Conservation (phyloP, 1,140 invertebrate species). For the Nymphalis io region DNA sequence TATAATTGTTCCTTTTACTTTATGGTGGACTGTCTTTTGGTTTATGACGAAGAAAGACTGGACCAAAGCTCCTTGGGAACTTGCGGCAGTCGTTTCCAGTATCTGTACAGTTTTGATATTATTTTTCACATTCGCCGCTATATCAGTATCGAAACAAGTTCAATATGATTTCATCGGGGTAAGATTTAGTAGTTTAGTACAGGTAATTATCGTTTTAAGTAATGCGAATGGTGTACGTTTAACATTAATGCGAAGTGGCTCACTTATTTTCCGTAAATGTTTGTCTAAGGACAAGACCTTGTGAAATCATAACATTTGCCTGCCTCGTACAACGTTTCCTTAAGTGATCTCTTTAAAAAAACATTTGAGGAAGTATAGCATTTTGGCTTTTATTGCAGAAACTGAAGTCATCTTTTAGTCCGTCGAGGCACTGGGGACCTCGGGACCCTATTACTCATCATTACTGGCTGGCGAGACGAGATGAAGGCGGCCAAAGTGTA, state of each 20-base stretch:
- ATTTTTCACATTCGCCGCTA: constrained; percentile 42
- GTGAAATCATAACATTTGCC: constrained; percentile 27
- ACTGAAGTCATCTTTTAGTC: constrained; percentile 81
- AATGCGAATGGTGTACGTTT: constrained; percentile 31
- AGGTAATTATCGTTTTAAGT: constrained; percentile 14
- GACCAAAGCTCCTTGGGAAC: constrained; percentile 45
- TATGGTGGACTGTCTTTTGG: constrained; percentile 51
- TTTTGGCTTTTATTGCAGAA: constrained; percentile 71
- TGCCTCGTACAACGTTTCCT: constrained; percentile 29
- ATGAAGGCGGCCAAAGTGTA: constrained; percentile 49
- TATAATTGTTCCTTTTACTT: constrained; percentile 40
- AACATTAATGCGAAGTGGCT: constrained; percentile 31
- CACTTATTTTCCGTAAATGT: constrained; percentile 36
- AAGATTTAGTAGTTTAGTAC: constrained; percentile 30
- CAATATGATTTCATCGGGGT: constrained; percentile 61
- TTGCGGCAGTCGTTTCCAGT: constrained; percentile 35
- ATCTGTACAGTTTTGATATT: constrained; percentile 28
- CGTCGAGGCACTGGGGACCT: constrained; percentile 83
- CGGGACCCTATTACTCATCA: constrained; percentile 83
- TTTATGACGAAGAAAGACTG: constrained; percentile 36
- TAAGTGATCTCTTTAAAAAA: constrained; percentile 1
- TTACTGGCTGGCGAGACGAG: constrained; percentile 81
- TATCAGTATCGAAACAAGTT: constrained; percentile 58
- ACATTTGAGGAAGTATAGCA: constrained; percentile 20
- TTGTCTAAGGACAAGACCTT: constrained; percentile 28